A percentile compares a stretch with the other conserved stretches of the same genome.
Evolutionary conservation across 2,888 invertebrate genomes (phyloP).

Genomic region (Asteroscopus sphinx): DNA sequence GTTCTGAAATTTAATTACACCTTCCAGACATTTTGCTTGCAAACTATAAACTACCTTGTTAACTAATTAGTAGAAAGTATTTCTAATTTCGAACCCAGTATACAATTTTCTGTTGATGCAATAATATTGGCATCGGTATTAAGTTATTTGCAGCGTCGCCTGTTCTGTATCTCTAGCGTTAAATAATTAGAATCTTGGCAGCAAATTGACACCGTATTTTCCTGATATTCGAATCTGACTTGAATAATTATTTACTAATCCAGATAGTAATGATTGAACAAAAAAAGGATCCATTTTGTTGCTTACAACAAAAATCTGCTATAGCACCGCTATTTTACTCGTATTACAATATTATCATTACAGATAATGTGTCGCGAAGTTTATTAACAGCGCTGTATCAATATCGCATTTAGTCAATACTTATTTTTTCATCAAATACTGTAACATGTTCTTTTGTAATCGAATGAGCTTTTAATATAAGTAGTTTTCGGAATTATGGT

Average conservation of each 20-base stretch:
- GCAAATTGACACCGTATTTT: slow-evolving; percentile 17
- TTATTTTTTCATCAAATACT: slow-evolving; percentile 24
- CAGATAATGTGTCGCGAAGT: slow-evolving; percentile 37
- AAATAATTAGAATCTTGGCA: slow-evolving; percentile 38
- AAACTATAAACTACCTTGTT: no score
- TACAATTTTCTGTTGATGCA: no score
- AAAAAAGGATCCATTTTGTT: slow-evolving; percentile 1
- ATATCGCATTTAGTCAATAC: slow-evolving; percentile 18
- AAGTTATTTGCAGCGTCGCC: slow-evolving; percentile 3
- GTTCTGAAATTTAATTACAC: no score
- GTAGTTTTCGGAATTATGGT: no score
- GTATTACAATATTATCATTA: slow-evolving; percentile 36
- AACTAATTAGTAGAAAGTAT: no score
- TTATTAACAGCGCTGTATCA: slow-evolving; percentile 42
- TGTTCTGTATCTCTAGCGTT: slow-evolving; percentile 14
- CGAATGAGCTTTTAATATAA: slow-evolving; percentile 6
- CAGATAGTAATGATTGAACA: not conserved
- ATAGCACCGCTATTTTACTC: slow-evolving; percentile 28
- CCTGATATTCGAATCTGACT: slow-evolving; percentile 6
- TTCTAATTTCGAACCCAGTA: no score
- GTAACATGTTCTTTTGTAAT: slow-evolving; percentile 1
- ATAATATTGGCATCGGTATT: not conserved
- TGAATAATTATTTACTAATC: slow-evolving; percentile 22
- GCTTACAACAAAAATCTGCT: slow-evolving; percentile 15
- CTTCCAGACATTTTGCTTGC: no score